These are phyloP conservation scores for Microctonus hyperodae DNA, from an alignment of 2,888 invertebrate genomes.

Conservation along the genomic window DNA sequence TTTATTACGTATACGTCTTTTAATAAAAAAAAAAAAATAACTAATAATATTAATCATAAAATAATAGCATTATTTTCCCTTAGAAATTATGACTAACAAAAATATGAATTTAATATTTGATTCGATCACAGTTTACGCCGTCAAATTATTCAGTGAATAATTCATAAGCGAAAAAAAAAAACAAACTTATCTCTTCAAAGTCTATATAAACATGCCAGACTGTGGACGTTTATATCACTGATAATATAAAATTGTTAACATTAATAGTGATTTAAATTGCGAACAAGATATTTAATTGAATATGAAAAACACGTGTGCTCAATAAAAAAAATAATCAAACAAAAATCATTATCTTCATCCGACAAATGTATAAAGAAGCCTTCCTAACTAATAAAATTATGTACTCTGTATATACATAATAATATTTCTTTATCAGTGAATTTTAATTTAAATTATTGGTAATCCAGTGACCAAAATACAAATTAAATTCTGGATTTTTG, in stretches of 20 bases:
- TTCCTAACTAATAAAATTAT: background rate
- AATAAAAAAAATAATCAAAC: background rate
- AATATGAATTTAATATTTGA: background rate
- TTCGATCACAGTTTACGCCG: background rate
- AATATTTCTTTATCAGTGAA: background rate
- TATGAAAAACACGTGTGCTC: background rate
- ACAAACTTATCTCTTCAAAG: background rate
- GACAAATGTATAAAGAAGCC: constrained; percentile 8
- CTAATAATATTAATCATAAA: background rate
- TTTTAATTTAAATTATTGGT: background rate
- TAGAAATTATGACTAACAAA: background rate
- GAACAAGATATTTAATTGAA: background rate
- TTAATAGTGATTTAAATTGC: background rate
- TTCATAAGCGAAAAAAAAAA: background rate
- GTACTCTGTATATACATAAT: background rate
- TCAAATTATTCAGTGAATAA: background rate
- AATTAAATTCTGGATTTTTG: background rate
- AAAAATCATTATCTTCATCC: constrained; percentile 8
- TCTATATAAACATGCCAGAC: background rate
- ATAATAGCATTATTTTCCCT: background rate
- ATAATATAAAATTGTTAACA: background rate
- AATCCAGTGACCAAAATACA: background rate
- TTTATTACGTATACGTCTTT: background rate
- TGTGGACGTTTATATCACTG: background rate
- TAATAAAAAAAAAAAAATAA: background rate